These are phyloP conservation scores for Carettochelys insculpta DNA, from an alignment of 2,113 vertebrate species.

Conservation along the genomic window DNA sequence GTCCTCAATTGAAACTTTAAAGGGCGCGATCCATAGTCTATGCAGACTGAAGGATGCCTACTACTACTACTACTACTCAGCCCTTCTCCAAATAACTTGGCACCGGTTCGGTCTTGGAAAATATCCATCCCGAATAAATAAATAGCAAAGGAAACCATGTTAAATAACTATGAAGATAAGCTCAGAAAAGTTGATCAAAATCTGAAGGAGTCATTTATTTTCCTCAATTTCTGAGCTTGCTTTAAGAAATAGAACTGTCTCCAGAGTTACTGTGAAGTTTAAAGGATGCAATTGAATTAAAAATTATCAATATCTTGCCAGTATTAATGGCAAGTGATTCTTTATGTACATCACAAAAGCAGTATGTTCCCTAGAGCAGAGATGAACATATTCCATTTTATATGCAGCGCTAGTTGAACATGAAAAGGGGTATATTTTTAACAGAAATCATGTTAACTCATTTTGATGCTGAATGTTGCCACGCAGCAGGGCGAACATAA, in stretches of 20 bases:
- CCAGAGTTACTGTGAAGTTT: background rate
- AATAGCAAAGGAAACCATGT: background rate
- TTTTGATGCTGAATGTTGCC: background rate
- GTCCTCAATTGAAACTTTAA: no score
- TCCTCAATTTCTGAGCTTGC: background rate
- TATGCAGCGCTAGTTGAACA: background rate
- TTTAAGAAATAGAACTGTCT: background rate
- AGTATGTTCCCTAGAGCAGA: background rate
- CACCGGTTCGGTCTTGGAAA: background rate
- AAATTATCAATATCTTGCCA: background rate
- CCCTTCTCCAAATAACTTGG: background rate
- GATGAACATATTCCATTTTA: background rate
- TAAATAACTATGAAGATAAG: background rate
- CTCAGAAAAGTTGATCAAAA: background rate
- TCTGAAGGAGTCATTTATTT: background rate
- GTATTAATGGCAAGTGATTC: background rate
- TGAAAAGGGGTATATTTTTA: background rate
- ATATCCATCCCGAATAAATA: background rate
- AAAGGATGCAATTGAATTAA: conserved; percentile 1
- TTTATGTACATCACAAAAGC: background rate
- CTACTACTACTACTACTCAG: background rate
- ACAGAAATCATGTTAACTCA: background rate
- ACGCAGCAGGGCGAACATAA: background rate
- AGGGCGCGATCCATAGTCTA: no score
- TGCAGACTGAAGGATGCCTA: no score